Base-by-base conservation (phyloP, 2,888 invertebrate species). In the Palloptera scutellata region DNA sequence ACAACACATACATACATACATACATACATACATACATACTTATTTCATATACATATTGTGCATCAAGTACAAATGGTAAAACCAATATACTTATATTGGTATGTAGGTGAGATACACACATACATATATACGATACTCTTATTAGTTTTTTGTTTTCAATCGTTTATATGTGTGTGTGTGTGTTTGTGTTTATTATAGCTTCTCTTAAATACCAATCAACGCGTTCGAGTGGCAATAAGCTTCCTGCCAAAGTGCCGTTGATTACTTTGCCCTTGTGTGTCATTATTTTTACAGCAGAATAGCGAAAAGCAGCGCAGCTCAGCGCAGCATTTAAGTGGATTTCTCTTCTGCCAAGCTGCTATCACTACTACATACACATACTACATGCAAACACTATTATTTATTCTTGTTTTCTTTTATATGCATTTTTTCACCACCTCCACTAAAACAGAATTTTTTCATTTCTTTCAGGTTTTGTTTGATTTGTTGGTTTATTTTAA, bases 141-240 rank as follows among this genome's bases (percentile, higher is more conserved):
- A 3, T 17, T 2, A 19, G 10, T 41, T 41, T 57, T 57, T 40
- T 5, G 20, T 41, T 57, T 41, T 30, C 11, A 40, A 13, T 40
- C 30, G 40, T 57, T 57, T 9, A 11, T 40, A 1, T n/a, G 11
- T 64, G 17, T 40, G 20, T n/a, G 8, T 63, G 42, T 42, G 42
- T 17, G 53, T 48, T 70, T 75, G 77, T 78, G 77, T 76, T 20
- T 45, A 10, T 53, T 48, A 41, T 12, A n/a, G 17, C 73, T 72
- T 73, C 73, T 63, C 67, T 61, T 57, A 70, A 69, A 71, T 71
- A 62, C 70, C 79, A 79, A 79, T 80, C 79, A 78, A 76, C 75
- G 75, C 75, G 74, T 74, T 79, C 74, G 74, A 79, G 78, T 79
- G 80, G 81, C 80, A 80, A 80, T 79, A 80, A 79, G 77, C 76